Evolutionary conservation across 2,797 vertebrate species (phyloP), one percentile per base, ranked within the genome.

Genomic region (Tenualosa ilisha): DNA sequence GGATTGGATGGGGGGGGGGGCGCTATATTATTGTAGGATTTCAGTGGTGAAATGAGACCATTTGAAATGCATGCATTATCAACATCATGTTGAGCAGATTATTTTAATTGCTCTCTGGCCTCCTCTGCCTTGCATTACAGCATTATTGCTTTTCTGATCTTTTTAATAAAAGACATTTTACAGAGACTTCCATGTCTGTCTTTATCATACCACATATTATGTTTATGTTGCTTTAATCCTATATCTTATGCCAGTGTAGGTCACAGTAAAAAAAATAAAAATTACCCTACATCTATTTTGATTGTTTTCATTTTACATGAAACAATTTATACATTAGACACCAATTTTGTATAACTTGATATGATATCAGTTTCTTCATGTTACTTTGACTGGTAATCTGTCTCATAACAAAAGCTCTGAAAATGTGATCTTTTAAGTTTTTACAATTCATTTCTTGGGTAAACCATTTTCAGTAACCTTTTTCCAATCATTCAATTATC

Each of bases 1-100:
- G 31, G 65, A 72, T 37, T 37, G 26, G 26, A 15, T 40, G 15
- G 72, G 72, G 72, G 72, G 26, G 13, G 15, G 68, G 68, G 15
- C 3, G 15, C 37, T 53, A 85, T 85, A 79, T 22, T 88, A 87
- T 88, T 68, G 88, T 88, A 75, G 87, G 89, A 89, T 84, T 84
- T 86, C 84, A 81, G 22, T 51, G 84, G 81, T 86, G 86, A 91
- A 88, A 89, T 84, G 84, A 88, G 82, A 83, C 75, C 88, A 87
- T 88, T 89, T 88, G 88, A 87, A 88, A 91, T 84, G 84, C 54
- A 86, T 31, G 61, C 81, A 89, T 87, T 88, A 88, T 87, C 87
- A 90, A 89, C 83, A 81, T 53, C 7, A 83, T 84, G 86, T 88
- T 84, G 83, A 84, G 81, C 0, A 84, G 83, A 68, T 91, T 51